These are phyloP conservation scores for Lypha dubia DNA, from an alignment of 2,888 invertebrate species.

Conservation along the genomic window DNA sequence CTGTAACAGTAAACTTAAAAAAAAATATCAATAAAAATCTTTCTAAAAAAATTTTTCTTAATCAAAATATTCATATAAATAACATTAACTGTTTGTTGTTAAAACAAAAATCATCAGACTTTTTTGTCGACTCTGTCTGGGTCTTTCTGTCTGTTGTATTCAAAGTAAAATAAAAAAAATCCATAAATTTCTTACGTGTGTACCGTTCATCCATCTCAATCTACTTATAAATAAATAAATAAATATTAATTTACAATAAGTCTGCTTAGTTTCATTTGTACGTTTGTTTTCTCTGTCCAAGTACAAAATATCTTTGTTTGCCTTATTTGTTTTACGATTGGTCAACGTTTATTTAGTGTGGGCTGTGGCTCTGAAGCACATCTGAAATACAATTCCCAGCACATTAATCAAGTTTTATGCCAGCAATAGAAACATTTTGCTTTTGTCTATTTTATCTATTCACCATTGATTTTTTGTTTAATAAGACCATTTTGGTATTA, in stretches of 20 bases:
- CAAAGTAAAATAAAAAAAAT: slow-evolving; percentile 6
- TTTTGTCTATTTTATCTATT: slow-evolving; percentile 29
- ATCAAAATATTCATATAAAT: neutral
- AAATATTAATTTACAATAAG: slow-evolving; percentile 28
- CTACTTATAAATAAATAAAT: slow-evolving; percentile 17
- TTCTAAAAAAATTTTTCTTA: neutral
- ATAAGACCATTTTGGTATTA: slow-evolving; percentile 64
- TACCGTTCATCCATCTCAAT: neutral
- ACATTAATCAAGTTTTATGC: slow-evolving; percentile 36
- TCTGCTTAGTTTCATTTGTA: neutral
- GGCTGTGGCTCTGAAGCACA: slow-evolving; percentile 54
- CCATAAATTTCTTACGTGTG: slow-evolving; percentile 16
- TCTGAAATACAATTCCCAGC: slow-evolving; percentile 26
- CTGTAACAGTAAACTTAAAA: neutral
- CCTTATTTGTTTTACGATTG: slow-evolving; percentile 50
- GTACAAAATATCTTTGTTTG: slow-evolving; percentile 16
- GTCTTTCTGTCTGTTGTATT: neutral
- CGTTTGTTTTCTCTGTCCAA: neutral
- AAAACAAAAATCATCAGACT: neutral
- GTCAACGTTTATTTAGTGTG: slow-evolving; percentile 57
- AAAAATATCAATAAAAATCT: neutral
- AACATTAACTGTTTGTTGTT: neutral
- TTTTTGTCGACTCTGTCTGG: neutral
- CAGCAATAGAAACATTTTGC: slow-evolving; percentile 27
- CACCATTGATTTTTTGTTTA: slow-evolving; percentile 15